Conservation (phyloP, 2,797 vertebrate species). For the Hirundo rustica region DNA sequence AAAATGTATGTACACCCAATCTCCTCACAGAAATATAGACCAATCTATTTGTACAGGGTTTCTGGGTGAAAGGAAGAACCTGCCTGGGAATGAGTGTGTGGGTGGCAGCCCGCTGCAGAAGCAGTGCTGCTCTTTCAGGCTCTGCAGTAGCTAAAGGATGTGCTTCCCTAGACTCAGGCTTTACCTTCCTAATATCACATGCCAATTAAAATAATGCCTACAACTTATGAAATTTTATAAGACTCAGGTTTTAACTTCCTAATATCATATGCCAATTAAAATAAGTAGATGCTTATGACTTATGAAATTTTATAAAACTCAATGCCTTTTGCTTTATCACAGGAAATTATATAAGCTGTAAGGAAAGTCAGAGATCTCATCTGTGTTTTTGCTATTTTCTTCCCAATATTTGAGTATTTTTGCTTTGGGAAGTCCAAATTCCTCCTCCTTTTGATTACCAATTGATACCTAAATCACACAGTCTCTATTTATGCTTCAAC, state of each 20-base stretch:
- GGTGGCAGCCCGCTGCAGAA: background rate
- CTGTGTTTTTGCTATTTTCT: background rate
- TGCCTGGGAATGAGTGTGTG: background rate
- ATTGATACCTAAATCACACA: background rate
- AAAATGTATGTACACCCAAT: background rate
- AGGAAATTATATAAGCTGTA: background rate
- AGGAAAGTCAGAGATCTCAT: background rate
- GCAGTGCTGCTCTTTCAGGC: background rate
- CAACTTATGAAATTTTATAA: background rate
- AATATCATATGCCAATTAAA: background rate
- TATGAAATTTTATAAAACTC: background rate
- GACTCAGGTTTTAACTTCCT: background rate
- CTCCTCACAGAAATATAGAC: background rate
- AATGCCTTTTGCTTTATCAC: background rate
- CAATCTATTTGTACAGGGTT: background rate
- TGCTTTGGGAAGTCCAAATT: background rate
- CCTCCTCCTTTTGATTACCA: background rate
- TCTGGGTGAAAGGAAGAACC: background rate
- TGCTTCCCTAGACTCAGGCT: background rate
- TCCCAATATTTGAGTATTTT: background rate
- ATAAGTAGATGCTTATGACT: background rate
- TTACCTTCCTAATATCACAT: background rate
- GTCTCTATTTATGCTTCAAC: background rate
- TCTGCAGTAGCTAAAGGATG: background rate
- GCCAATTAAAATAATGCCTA: background rate